Evolutionary conservation across 1,140 invertebrate genomes (phyloP), one percentile per base, ranked within the genome.

Genomic region (Lepidostoma basale): DNA sequence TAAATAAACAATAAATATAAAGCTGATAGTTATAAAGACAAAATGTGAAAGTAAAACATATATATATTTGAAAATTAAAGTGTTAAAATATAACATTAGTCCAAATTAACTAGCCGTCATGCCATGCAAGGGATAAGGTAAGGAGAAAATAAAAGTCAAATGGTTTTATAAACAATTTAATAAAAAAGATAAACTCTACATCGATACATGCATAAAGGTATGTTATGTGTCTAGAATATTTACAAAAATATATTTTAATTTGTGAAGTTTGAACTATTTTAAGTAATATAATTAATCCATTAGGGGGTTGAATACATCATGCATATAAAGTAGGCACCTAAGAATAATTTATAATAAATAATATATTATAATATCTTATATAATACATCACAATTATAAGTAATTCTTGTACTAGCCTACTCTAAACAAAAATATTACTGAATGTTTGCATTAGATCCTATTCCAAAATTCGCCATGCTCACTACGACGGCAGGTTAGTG

Each of bases 151-250:
- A 72, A 72, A 72, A 72, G 40, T 58, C 67, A 33, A 45, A 18
- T 45, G 23, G 8, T 56, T 72, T 64, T 63, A 47, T 28, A 64
- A 70, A 68, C 52, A 65, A 65, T 28, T 72, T 72, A 72, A 72
- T 72, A 65, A 25, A 68, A 71, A 72, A 67, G 68, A 64, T 49
- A 23, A 42, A 62, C 59, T 49, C 25, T n/a, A 52, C 54, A 60
- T 40, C 12, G 64, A 62, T 69, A 69, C 70, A 72, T 72, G 70
- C 66, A 72, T 62, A 52, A 16, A 18, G 26, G 23, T 22, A 36
- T 4, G 16, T 56, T 36, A 36, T 16, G n/a, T 33, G 9, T 40
- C 44, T 42, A 42, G 26, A 42, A 26, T 60, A 60, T 60, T 60
- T 60, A 60, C 58, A 60, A 60, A 60, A 60, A 60, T 36, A 56